phyloP scores from a whole-genome alignment of 92 coral and sea anemone genomes.

The Parazoanthus darwini region DNA sequence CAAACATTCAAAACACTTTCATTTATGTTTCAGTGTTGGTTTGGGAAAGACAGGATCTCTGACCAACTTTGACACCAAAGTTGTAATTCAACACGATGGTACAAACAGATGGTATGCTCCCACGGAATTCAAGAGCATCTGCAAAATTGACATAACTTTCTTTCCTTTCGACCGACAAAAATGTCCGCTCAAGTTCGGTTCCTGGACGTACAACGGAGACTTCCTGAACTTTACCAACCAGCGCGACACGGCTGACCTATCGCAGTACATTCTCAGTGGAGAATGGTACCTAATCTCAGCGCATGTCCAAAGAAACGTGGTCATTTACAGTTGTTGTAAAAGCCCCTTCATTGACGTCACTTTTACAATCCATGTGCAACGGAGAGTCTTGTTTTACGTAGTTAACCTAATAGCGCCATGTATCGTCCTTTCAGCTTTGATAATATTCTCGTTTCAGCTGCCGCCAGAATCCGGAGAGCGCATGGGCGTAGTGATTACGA shows the following conservation, averaged over 20 bases:
- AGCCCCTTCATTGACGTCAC: constrained; percentile 91
- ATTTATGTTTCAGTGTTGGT: constrained; percentile 66
- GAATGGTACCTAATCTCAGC: constrained; percentile 91
- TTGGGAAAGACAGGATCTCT: constrained; percentile 97
- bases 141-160: constrained; percentile 85
- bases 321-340: constrained; percentile 77
- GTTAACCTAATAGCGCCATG: constrained; percentile 93
- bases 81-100: constrained; percentile 70
- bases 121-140: constrained; percentile 98
- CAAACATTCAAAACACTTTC: too few species aligned
- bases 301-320: constrained; percentile 62
- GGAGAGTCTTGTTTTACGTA: constrained; percentile 88
- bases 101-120: constrained; percentile 89
- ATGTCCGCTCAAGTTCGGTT: constrained; percentile 90
- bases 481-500: constrained; percentile 91
- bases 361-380: constrained; percentile 75
- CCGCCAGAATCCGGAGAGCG: constrained; percentile 99
- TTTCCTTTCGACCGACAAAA: constrained; percentile 95
- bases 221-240: constrained; percentile 74
- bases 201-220: constrained; percentile 95
- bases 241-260: constrained; percentile 73
- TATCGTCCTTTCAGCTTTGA: constrained; percentile 82
- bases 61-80: constrained; percentile 86
- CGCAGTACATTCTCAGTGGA: constrained; percentile 82
- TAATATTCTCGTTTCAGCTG: constrained; percentile 86